Percentiles rank a stretch among this genome's conserved stretches.
Evolutionary conservation across 2,113 vertebrate species (phyloP).

Genomic region (Notarius quadriscutis): DNA sequence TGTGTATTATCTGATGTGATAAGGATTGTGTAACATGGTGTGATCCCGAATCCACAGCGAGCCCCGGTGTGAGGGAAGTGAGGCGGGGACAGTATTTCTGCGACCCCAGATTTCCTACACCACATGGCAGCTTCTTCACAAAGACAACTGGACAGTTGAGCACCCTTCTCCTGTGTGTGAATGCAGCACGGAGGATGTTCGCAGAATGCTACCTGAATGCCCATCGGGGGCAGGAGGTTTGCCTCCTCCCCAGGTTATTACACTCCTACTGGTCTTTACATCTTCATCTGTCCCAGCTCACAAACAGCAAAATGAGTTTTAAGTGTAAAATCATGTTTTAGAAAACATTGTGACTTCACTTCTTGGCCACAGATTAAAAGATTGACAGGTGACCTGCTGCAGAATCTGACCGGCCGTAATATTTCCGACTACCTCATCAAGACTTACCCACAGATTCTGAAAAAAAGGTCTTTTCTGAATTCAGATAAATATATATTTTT

Average conservation of each 20-base stretch:
- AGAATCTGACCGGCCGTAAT: slow-evolving; percentile 90
- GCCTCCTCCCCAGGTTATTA: slow-evolving; percentile 80
- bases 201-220: slow-evolving; percentile 83
- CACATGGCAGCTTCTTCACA: slow-evolving; percentile 64
- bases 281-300: background rate
- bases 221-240: slow-evolving; percentile 78
- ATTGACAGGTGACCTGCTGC: slow-evolving; percentile 80
- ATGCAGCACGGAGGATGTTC: slow-evolving; percentile 76
- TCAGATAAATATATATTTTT: background rate
- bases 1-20: background rate
- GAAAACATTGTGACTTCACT: background rate
- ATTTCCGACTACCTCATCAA: slow-evolving; percentile 96
- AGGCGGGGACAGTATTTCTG: slow-evolving; percentile 54
- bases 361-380: slow-evolving; percentile 63
- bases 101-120: slow-evolving; percentile 60
- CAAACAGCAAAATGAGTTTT: background rate
- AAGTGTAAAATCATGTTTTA: background rate
- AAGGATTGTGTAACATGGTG: background rate
- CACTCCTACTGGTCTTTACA: background rate
- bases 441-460: slow-evolving; percentile 91
- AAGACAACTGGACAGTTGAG: slow-evolving; percentile 74
- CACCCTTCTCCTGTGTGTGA: slow-evolving; percentile 75
- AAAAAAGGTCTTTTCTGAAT: slow-evolving; percentile 81
- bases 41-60: slow-evolving; percentile 25
- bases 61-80: slow-evolving; percentile 51